A percentile compares a stretch with the other conserved stretches of the same genome.
phyloP scores from a whole-genome alignment of 2,888 invertebrate species.

The Endomychus coccineus region DNA sequence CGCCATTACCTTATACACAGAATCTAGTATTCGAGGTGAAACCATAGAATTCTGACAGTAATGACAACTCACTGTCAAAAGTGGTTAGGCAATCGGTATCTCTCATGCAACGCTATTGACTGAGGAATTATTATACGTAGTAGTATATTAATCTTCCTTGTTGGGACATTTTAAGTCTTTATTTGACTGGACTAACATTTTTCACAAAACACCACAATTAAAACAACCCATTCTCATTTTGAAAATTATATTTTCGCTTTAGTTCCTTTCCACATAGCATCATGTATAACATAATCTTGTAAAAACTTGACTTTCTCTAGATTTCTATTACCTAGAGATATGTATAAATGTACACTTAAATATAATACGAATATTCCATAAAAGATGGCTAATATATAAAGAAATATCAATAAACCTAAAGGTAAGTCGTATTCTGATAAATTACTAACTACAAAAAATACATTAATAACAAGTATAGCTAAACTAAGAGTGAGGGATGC shows the following conservation, averaged over 20 bases:
- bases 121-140: too few relatives aligned
- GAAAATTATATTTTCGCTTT: neutral
- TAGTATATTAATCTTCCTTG: too few relatives aligned
- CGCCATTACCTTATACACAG: too few relatives aligned
- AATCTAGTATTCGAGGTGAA: too few relatives aligned
- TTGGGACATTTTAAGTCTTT: too few relatives aligned
- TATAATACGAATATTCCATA: conserved; percentile 28
- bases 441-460: conserved; percentile 65
- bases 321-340: conserved; percentile 24
- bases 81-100: too few relatives aligned
- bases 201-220: too few relatives aligned
- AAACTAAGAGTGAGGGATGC: conserved; percentile 56
- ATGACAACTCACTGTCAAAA: too few relatives aligned
- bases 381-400: conserved; percentile 21
- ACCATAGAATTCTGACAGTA: too few relatives aligned
- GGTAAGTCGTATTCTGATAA: conserved; percentile 43
- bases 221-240: too few relatives aligned
- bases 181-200: too few relatives aligned
- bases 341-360: conserved; percentile 26
- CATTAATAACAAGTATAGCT: conserved; percentile 66
- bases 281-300: conserved; percentile 26
- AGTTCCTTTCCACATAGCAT: conserved; percentile 1
- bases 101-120: too few relatives aligned
- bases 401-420: conserved; percentile 13
- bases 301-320: conserved; percentile 22